These are phyloP conservation scores for Dermatophagoides farinae DNA, from an alignment of 1,140 invertebrate species.

Conservation along the genomic window DNA sequence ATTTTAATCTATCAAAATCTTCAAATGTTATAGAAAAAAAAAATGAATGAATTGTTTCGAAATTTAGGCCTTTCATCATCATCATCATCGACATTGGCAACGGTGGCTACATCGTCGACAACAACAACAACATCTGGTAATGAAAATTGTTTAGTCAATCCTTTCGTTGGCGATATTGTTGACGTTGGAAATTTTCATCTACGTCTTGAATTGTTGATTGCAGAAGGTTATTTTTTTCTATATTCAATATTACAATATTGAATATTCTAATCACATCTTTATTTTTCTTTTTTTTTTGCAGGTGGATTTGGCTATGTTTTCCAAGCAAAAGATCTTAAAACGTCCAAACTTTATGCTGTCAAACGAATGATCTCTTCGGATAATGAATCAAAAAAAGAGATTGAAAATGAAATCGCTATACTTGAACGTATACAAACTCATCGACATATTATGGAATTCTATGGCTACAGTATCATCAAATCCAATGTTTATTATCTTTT, in stretches of 20 bases:
- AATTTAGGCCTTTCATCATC: not conserved
- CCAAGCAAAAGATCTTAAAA: constrained; percentile 12
- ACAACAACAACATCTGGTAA: no score
- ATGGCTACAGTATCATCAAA: constrained; percentile 12
- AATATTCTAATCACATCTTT: not conserved
- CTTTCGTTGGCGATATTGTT: constrained; percentile 64
- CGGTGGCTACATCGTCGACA: no score
- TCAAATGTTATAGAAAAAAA: not conserved
- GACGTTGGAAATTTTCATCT: constrained; percentile 73
- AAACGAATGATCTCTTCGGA: constrained; percentile 14
- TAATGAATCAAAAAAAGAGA: constrained; percentile 15
- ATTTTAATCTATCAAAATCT: not conserved
- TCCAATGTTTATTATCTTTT: constrained; percentile 16
- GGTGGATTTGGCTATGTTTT: constrained; percentile 18
- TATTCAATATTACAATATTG: not conserved
- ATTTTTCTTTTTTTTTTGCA: not conserved
- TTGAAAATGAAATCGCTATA: constrained; percentile 17
- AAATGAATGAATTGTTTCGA: constrained; percentile 2
- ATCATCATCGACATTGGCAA: no score
- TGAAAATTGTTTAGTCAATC: not conserved
- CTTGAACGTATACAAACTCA: constrained; percentile 13
- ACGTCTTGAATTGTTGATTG: constrained; percentile 66
- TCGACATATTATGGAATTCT: constrained; percentile 17
- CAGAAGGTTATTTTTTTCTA: constrained; percentile 49
- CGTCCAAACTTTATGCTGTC: constrained; percentile 9